A percentile compares a stretch with the other conserved stretches of the same genome.
Evolutionary conservation across 2,888 invertebrate genomes (phyloP).

Genomic region (Nomada hirtipes): DNA sequence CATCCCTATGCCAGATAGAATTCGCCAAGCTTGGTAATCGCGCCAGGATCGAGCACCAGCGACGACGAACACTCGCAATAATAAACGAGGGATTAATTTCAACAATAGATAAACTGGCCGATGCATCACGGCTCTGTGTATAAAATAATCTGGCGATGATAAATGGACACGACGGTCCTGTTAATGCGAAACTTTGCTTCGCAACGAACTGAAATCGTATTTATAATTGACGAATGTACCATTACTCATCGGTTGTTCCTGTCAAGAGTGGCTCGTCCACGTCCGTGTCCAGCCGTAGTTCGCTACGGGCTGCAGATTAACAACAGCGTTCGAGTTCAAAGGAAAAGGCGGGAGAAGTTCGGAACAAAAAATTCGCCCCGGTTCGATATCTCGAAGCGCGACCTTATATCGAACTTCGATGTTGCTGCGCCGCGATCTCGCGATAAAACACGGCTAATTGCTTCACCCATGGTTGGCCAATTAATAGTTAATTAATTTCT

Average conservation of each 20-base stretch:
- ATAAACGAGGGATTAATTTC: conserved; percentile 66
- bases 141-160: conserved; percentile 67
- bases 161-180: conserved; percentile 54
- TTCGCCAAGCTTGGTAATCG: conserved; percentile 19
- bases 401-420: conserved; percentile 17
- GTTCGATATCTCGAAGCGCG: conserved; percentile 20
- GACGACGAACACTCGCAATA: conserved; percentile 53
- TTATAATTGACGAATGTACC: conserved; percentile 70
- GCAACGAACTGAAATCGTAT: conserved; percentile 58
- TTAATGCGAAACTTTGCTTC: conserved; percentile 58
- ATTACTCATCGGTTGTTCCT: conserved; percentile 64
- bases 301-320: conserved; percentile 40
- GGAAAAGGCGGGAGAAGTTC: conserved; percentile 17
- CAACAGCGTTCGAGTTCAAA: conserved; percentile 31
- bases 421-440: not conserved
- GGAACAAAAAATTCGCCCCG: conserved; percentile 12
- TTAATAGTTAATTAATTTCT: conserved; percentile 63
- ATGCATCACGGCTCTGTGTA: conserved; percentile 46
- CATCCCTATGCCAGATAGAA: conserved; percentile 24
- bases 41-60: conserved; percentile 31
- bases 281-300: conserved; percentile 19
- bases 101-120: conserved; percentile 60
- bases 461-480: conserved; percentile 42
- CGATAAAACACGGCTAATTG: conserved; percentile 59
- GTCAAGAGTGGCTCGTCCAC: conserved; percentile 29